Percentiles rank a stretch among this genome's conserved stretches.
These are phyloP conservation scores for Myiopsitta monachus DNA, from an alignment of 2,113 vertebrate genomes.

Conservation along the genomic window DNA sequence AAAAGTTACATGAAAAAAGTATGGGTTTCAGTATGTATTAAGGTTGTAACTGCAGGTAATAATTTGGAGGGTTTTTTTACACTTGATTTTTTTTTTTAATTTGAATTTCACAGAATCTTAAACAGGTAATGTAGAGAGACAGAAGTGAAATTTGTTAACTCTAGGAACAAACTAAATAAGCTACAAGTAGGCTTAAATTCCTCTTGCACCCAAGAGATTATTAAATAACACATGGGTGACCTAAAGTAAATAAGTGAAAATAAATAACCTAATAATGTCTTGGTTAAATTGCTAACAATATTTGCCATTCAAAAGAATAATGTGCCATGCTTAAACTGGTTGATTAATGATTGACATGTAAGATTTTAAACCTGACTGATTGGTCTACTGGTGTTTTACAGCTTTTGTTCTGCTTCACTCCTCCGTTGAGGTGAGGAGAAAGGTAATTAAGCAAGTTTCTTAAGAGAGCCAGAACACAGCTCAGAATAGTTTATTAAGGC, in stretches of 20 bases:
- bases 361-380: neutral
- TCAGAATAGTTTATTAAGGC: neutral
- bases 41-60: neutral
- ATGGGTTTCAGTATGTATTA: neutral
- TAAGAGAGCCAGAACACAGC: neutral
- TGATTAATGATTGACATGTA: neutral
- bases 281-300: neutral
- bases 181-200: slow-evolving; percentile 31
- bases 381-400: neutral
- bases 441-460: neutral
- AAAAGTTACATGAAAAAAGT: neutral
- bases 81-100: neutral
- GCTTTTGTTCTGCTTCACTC: neutral
- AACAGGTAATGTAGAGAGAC: neutral
- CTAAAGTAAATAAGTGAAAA: neutral
- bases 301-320: neutral
- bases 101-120: neutral
- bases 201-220: neutral
- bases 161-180: slow-evolving; percentile 22
- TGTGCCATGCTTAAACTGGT: neutral
- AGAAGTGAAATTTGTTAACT: slow-evolving; percentile 3
- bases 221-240: neutral
- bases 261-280: slow-evolving; percentile 15
- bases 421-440: neutral
- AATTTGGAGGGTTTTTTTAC: neutral